Conservation (phyloP, 2,797 vertebrate genomes). For the Anas flavirostris region DNA sequence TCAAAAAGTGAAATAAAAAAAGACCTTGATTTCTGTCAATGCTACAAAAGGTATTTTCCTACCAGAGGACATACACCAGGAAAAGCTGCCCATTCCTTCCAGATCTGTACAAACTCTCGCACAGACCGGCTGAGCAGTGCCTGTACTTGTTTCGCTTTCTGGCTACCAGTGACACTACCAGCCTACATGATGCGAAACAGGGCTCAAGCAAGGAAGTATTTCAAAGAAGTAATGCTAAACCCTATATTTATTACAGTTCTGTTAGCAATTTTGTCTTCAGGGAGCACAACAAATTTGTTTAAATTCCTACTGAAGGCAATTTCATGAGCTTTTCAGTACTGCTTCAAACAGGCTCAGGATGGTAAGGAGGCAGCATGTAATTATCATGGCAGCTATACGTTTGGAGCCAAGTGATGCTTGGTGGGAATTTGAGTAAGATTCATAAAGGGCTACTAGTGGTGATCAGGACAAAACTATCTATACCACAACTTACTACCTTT, state of each 20-base stretch:
- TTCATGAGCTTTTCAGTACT: background rate
- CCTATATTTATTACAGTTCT: background rate
- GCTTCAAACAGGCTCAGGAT: background rate
- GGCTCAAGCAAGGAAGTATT: background rate
- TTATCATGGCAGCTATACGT: background rate
- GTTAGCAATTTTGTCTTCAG: background rate
- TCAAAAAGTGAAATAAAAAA: background rate
- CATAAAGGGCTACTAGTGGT: background rate
- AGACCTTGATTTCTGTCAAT: background rate
- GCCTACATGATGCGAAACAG: background rate
- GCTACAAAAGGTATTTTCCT: background rate
- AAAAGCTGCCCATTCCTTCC: rapidly evolving
- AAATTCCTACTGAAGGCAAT: background rate
- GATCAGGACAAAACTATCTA: background rate
- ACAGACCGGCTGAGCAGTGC: background rate
- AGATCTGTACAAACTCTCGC: rapidly evolving
- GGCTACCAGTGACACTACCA: background rate
- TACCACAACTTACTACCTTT: background rate
- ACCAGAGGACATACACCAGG: rapidly evolving
- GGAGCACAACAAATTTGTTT: background rate
- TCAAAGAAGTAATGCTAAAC: background rate
- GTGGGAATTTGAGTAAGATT: background rate
- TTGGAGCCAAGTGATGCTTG: background rate
- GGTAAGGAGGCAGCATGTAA: background rate
- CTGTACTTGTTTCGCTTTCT: background rate